A percentile compares a stretch with the other conserved stretches of the same genome.
phyloP scores from a whole-genome alignment of 2,888 invertebrate genomes.

The Drosophila neotestacea region DNA sequence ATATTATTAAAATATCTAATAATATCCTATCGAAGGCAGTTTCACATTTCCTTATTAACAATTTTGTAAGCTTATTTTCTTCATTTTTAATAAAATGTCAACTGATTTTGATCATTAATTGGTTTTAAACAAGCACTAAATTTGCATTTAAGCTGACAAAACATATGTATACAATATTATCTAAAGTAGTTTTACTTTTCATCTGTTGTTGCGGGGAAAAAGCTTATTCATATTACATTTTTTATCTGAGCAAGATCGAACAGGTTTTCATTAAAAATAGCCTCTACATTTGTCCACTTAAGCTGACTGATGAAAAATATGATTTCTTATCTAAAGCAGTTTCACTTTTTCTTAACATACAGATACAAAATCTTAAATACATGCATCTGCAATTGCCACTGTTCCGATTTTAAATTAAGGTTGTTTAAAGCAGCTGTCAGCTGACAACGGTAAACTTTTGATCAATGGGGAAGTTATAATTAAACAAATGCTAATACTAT shows the following conservation, averaged over 20 bases:
- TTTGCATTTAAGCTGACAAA: no score
- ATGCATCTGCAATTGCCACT: background rate
- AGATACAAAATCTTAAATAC: background rate
- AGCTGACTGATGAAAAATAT: background rate
- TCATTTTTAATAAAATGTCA: no score
- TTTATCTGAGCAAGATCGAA: background rate
- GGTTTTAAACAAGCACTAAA: no score
- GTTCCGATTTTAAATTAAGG: slow-evolving; percentile 7
- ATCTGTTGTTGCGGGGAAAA: no score
- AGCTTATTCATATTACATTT: no score
- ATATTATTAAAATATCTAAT: no score
- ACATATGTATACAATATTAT: no score
- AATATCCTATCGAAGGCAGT: no score
- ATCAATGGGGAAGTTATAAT: slow-evolving; percentile 34
- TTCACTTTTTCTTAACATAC: slow-evolving; percentile 6
- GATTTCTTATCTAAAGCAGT: slow-evolving; percentile 1
- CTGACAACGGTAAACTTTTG: slow-evolving; percentile 27
- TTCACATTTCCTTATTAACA: no score
- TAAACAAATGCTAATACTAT: slow-evolving; percentile 34
- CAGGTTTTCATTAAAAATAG: background rate
- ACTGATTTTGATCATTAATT: no score
- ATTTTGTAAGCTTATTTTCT: no score
- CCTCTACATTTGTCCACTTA: background rate
- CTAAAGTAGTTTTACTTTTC: no score
- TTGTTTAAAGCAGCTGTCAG: background rate